Evolutionary conservation across 2,797 vertebrate genomes (phyloP).

Genomic region (Alauda arvensis): DNA sequence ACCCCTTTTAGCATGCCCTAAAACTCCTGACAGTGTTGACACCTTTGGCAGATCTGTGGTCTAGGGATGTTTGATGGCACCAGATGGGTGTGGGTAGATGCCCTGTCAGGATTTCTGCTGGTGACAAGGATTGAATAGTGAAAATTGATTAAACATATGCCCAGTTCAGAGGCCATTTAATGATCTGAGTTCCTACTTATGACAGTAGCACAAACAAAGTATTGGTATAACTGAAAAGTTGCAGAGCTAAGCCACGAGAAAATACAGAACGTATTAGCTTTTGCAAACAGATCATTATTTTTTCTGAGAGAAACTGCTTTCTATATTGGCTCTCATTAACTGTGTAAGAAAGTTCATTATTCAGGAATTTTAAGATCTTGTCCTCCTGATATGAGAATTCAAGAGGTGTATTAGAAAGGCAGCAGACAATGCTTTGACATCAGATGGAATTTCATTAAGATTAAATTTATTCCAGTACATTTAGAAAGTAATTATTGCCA

Average conservation of each 20-base stretch:
- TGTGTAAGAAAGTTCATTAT: slow-evolving; percentile 15
- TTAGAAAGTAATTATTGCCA: slow-evolving; percentile 42
- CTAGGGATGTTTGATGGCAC: not conserved
- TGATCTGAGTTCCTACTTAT: not conserved
- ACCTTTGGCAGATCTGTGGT: not conserved
- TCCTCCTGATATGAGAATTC: not conserved
- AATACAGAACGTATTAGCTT: not conserved
- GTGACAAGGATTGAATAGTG: not conserved
- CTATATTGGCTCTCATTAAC: not conserved
- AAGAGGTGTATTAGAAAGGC: not conserved
- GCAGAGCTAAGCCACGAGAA: not conserved
- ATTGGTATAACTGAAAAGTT: not conserved
- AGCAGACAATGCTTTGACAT: not conserved
- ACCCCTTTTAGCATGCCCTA: not conserved
- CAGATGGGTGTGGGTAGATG: not conserved
- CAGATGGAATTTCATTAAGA: slow-evolving; percentile 18
- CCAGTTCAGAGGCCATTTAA: not conserved
- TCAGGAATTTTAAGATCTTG: not conserved
- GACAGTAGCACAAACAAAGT: not conserved
- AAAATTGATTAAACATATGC: not conserved
- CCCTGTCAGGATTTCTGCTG: not conserved
- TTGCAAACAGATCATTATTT: not conserved
- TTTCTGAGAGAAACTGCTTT: not conserved
- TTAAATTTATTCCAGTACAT: slow-evolving; percentile 20
- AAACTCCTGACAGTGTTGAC: not conserved